Evolutionary conservation across 2,888 invertebrate species (phyloP).

Genomic region (Hartigia nigra): DNA sequence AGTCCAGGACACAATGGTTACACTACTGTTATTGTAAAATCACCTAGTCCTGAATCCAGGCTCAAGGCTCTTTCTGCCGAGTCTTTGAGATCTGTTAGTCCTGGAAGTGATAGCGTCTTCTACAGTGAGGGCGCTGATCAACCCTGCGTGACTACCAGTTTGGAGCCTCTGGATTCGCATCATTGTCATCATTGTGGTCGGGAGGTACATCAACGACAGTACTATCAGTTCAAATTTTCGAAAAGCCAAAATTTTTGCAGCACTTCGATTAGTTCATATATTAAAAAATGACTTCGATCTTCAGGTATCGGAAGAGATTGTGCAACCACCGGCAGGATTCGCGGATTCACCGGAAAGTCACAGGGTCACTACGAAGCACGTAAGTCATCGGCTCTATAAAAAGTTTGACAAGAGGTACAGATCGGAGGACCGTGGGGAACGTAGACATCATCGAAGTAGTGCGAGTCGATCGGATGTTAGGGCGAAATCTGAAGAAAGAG

Average conservation of each 20-base stretch:
- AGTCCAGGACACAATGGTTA: conserved; percentile 66
- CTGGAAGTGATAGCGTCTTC: conserved; percentile 91
- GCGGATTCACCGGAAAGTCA: conserved; percentile 81
- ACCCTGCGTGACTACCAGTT: conserved; percentile 46
- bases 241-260: not conserved
- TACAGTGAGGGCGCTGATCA: conserved; percentile 82
- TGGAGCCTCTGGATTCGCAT: conserved; percentile 58
- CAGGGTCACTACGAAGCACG: conserved; percentile 56
- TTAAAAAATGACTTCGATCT: not conserved
- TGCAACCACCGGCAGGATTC: conserved; percentile 89
- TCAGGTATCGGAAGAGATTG: conserved; percentile 74
- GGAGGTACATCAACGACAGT: conserved; percentile 73
- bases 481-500: conserved; percentile 72
- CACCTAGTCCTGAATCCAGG: conserved; percentile 68
- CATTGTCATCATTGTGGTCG: conserved; percentile 88
- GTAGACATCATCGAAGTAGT: conserved; percentile 70
- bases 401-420: conserved; percentile 82
- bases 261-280: not conserved
- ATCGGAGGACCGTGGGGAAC: conserved; percentile 79
- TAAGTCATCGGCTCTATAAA: conserved; percentile 75
- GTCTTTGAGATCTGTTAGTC: conserved; percentile 88
- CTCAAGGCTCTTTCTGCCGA: conserved; percentile 88
- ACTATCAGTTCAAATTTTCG: not conserved
- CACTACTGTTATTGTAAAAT: conserved; percentile 51
- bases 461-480: conserved; percentile 78